Conservation (phyloP, 2,113 vertebrate genomes). For the Callospermophilus lateralis region DNA sequence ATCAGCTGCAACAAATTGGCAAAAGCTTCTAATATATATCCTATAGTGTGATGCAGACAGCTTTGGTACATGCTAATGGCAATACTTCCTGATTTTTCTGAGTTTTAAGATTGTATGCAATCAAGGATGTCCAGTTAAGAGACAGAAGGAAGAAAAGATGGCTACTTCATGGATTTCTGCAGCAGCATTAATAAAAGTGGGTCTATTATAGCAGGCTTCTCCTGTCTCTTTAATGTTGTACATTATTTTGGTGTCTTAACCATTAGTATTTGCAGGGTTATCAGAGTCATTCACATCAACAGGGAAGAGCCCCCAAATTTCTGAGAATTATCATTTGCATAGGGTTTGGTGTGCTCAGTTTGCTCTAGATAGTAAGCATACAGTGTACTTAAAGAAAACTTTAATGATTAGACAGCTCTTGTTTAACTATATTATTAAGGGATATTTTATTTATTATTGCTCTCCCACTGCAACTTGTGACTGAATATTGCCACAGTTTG, state of each 20-base stretch:
- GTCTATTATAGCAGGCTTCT: not conserved
- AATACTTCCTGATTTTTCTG: constrained; percentile 51
- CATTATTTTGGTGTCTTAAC: constrained; percentile 65
- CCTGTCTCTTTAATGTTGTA: not conserved
- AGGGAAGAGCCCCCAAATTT: not conserved
- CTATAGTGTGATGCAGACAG: constrained; percentile 24
- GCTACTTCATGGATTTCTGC: not conserved
- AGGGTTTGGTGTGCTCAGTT: not conserved
- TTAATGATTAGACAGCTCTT: constrained; percentile 25
- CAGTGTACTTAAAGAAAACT: constrained; percentile 38
- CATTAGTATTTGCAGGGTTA: constrained; percentile 10
- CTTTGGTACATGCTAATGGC: not conserved
- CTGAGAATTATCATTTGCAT: constrained; percentile 33
- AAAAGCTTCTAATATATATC: constrained; percentile 68
- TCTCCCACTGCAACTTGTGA: constrained; percentile 57
- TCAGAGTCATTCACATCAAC: constrained; percentile 61
- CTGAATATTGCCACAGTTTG: constrained; percentile 47
- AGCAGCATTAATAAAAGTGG: constrained; percentile 27
- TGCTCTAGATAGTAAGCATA: not conserved
- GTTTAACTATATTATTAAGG: constrained; percentile 47
- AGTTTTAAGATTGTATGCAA: constrained; percentile 60
- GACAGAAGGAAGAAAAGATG: not conserved
- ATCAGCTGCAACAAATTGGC: constrained; percentile 60
- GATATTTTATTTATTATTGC: constrained; percentile 55
- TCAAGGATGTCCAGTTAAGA: constrained; percentile 5